phyloP scores from a whole-genome alignment of 2,888 invertebrate genomes.

The Pogonocherus hispidulus region DNA sequence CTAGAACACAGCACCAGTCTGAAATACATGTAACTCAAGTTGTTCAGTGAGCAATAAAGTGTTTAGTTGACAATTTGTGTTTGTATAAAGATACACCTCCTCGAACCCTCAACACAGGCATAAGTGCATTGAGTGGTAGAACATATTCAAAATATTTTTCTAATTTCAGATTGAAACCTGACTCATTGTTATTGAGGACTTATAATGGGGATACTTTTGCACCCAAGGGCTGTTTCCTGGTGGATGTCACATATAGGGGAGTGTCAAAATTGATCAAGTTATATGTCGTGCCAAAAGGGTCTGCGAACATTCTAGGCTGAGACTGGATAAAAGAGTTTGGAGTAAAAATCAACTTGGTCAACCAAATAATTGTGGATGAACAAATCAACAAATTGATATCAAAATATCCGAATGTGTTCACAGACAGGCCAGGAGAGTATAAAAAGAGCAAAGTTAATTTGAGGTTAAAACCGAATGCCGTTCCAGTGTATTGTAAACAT shows the following conservation, averaged over 20 bases:
- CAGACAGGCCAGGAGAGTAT: constrained; percentile 28
- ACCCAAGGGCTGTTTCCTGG: constrained; percentile 22
- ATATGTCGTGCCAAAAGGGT: constrained; percentile 24
- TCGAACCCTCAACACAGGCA: too few species aligned
- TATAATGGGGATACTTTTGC: constrained; percentile 16
- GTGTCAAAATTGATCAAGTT: background rate
- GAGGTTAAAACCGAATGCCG: constrained; percentile 2
- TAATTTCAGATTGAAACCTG: constrained; percentile 9
- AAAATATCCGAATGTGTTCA: constrained; percentile 22
- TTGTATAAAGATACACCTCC: too few species aligned
- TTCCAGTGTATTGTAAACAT: constrained; percentile 36
- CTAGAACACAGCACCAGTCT: too few species aligned
- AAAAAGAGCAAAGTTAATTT: constrained; percentile 21
- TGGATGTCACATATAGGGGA: constrained; percentile 8
- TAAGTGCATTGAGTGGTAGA: background rate
- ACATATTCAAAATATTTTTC: constrained; percentile 18
- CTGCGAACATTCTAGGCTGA: constrained; percentile 28
- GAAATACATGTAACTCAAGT: too few species aligned
- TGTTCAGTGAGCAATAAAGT: too few species aligned
- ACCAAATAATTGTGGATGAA: background rate
- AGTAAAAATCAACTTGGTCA: constrained; percentile 9
- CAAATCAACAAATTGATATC: constrained; percentile 20
- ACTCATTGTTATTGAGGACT: background rate
- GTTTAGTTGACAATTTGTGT: too few species aligned
- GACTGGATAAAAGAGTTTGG: constrained; percentile 25